Evolutionary conservation across 53 echinoderm and acorn worm species (phyloP).

Genomic region (Holothuria leucospilota): DNA sequence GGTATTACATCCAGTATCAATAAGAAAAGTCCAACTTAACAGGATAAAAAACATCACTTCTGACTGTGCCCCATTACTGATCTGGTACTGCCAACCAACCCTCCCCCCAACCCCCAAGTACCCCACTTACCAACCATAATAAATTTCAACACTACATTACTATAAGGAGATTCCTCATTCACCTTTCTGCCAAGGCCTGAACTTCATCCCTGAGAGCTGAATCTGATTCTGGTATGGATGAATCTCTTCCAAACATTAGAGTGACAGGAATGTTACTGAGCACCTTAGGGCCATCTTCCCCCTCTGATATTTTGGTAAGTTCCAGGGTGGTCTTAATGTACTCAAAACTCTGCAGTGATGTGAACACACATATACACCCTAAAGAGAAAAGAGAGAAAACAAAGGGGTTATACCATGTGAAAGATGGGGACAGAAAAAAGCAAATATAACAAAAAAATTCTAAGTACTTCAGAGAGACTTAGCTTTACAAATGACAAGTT

Average conservation of each 20-base stretch:
- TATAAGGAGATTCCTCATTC: background rate
- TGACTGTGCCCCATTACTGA: no score
- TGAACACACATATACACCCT: slow-evolving; percentile 90
- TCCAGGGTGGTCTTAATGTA: slow-evolving; percentile 78
- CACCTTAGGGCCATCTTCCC: slow-evolving; percentile 53
- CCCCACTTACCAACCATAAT: no score
- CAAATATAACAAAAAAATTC: no score
- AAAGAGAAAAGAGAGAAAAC: background rate
- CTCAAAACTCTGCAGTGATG: slow-evolving; percentile 76
- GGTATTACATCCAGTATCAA: no score
- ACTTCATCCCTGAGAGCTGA: slow-evolving; percentile 69
- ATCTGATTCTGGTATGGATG: slow-evolving; percentile 81
- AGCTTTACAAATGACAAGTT: no score
- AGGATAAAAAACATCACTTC: no score
- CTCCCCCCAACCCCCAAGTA: no score
- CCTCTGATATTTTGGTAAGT: slow-evolving; percentile 64
- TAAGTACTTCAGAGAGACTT: no score
- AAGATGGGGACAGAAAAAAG: background rate
- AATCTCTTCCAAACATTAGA: slow-evolving; percentile 84
- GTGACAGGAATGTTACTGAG: slow-evolving; percentile 76
- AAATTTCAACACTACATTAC: no score
- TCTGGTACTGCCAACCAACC: no score
- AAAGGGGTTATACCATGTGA: no score
- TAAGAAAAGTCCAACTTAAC: no score
- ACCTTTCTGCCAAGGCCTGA: slow-evolving; percentile 50